Base-by-base conservation (phyloP, 2,113 vertebrate species). In the Australoheros scitulus region DNA sequence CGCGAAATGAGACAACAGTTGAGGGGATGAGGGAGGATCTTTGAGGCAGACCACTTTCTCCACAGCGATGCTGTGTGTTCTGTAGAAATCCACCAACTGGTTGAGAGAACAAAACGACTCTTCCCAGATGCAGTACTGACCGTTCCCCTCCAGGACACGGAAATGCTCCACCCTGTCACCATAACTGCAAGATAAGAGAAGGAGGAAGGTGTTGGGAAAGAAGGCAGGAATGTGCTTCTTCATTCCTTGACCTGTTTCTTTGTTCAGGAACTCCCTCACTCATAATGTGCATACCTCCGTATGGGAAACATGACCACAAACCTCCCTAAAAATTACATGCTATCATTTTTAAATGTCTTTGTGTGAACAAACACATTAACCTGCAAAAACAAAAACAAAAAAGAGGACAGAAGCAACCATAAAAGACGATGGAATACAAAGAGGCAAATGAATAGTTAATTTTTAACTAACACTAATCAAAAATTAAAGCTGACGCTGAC, bases 51-150 rank as follows among this genome's bases (percentile, higher is more conserved):
- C 88, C 89, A 96, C 92, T n/a, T 94, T 94, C 92, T 96, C 96
- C 88, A 94, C 95, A 70, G 95, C 82, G 0, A 98, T 97, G 6
- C 96, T 97, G 83, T 95, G 96, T 0, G 81, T 96, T 41, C 96
- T 92, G 94, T 99, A 98, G 96, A 96, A 98, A 22, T 98, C 97
- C 77, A 98, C 97, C 94, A 99, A 92, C 61, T 97, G 95, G 0
- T 98, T 98, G 52, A 99, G 94, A 64, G 97, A 98, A 87, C 94
- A 94, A 92, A 98, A 99, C 72, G 96, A 95, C 79, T 97, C 96
- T 3, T 97, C 97, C 98, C 98, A 99, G 84, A 99, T 95, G 87
- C 95, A 97, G 91, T 98, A 98, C 82, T 96, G 97, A n/a, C 97
- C 97, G 0, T 93, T 95, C 0, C 92, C 96, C 1, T 97, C 95